These are phyloP conservation scores for Netelia melanura DNA, from an alignment of 2,888 invertebrate species.

Conservation along the genomic window DNA sequence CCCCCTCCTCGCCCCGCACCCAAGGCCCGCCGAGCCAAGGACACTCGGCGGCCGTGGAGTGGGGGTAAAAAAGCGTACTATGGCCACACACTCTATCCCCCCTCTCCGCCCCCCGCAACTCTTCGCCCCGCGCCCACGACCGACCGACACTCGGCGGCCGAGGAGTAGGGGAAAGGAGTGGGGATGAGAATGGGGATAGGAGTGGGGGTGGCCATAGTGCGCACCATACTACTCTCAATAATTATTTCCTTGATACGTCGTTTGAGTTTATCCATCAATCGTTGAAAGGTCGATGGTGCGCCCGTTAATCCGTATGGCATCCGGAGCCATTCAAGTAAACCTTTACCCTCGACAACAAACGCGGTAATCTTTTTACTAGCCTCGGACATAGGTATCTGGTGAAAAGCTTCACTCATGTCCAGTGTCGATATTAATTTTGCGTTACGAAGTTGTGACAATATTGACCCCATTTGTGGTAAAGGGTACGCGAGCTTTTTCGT, in stretches of 20 bases:
- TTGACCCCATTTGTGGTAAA: constrained; percentile 59
- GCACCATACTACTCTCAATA: no score
- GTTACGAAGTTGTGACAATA: constrained; percentile 56
- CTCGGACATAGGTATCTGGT: constrained; percentile 60
- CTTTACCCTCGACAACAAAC: constrained; percentile 58
- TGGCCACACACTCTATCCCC: no score
- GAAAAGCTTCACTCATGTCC: constrained; percentile 56
- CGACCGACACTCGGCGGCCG: no score
- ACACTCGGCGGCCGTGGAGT: no score
- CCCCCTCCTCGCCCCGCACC: no score
- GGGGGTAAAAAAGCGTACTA: no score
- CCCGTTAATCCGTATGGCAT: constrained; percentile 66
- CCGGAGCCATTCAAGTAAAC: constrained; percentile 55
- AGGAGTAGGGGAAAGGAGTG: no score
- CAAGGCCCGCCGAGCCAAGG: no score
- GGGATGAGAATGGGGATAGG: no score
- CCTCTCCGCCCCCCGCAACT: no score
- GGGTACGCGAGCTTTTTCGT: constrained; percentile 59
- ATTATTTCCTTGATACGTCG: constrained; percentile 42
- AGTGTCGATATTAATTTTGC: constrained; percentile 55
- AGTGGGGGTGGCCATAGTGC: no score
- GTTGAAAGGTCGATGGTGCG: constrained; percentile 61
- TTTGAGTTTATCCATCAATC: constrained; percentile 59
- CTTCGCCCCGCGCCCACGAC: no score
- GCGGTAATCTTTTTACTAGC: constrained; percentile 38